Percentiles rank a stretch among this genome's conserved stretches.
Conservation (phyloP, 2,113 vertebrate genomes). For the Limanda limanda region DNA sequence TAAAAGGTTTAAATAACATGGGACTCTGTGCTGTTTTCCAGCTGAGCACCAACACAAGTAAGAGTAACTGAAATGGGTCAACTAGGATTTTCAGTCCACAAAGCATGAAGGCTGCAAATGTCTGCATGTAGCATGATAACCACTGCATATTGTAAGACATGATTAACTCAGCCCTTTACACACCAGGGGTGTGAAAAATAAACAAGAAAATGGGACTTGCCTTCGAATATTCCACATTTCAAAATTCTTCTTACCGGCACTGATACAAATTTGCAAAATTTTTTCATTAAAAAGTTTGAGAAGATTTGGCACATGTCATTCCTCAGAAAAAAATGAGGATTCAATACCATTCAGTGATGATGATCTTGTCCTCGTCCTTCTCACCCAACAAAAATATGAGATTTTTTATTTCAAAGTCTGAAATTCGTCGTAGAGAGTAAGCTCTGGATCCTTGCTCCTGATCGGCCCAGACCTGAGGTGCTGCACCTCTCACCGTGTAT, state of each 20-base stretch:
- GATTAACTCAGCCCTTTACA: neutral
- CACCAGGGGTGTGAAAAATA: neutral
- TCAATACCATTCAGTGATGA: too few relatives aligned
- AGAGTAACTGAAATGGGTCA: neutral
- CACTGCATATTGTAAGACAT: constrained; percentile 1
- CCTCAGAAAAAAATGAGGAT: too few relatives aligned
- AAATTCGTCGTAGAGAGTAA: neutral
- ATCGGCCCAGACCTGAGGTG: neutral
- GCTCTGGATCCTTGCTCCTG: neutral
- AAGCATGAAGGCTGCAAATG: neutral
- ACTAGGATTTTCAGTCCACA: neutral
- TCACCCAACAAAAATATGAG: too few relatives aligned
- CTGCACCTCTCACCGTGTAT: neutral
- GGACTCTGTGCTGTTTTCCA: neutral
- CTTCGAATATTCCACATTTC: neutral
- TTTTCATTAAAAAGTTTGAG: too few relatives aligned
- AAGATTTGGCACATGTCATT: too few relatives aligned
- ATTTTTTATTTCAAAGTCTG: neutral
- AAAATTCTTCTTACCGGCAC: neutral
- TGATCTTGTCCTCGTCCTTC: too few relatives aligned
- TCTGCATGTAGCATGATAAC: neutral
- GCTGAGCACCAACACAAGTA: neutral
- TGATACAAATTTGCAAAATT: neutral
- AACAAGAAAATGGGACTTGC: neutral
- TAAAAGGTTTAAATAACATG: too few relatives aligned